Base-by-base conservation (phyloP, 2,113 vertebrate species). In the Haemorhous mexicanus region DNA sequence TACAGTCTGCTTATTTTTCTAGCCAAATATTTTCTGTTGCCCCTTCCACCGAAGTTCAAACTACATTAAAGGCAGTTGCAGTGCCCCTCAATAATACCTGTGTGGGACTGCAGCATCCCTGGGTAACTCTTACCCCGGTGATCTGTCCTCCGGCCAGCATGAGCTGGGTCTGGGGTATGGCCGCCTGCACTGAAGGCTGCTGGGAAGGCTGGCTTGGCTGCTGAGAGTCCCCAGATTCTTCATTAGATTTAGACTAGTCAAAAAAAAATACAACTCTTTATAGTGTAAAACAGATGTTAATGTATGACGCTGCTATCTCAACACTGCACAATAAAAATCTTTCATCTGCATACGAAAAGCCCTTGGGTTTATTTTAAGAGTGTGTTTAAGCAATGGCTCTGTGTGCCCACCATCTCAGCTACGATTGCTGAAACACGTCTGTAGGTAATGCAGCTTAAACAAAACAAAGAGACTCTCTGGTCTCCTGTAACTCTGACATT, bases 141-240 rank as follows among this genome's bases (percentile, higher is more conserved):
- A 99, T 99, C 98, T 99, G 99, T 98, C 99, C 99, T 97, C 99
- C 99, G 77, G 99, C 98, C 98, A 99, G 98, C 99, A 99, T 99
- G 84, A 99, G 98, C 98, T 99, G 99, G 84, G 99, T 99, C 98
- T 99, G 99, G 97, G 99, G 98, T 97, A 99, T 98, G 96, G 98
- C 98, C 56, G 98, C 98, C 98, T 99, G 99, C 95, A 98, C 97
- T 82, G 98, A 98, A 95, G 98, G 98, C 97, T 98, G 98, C 95
- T 98, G 98, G 95, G 98, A 98, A 97, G 98, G 98, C 98, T 99
- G 99, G 98, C 98, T 98, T 96, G 98, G 98, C 97, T 98, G 98
- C 96, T 98, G 98, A 89, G 98, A 98, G 96, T 99, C 98, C 97
- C 98, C 98, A 55, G 98, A 98, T 97, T 99, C 99, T 98, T 99